phyloP scores from a whole-genome alignment of 2,113 vertebrate species.

The Cisticola juncidis region DNA sequence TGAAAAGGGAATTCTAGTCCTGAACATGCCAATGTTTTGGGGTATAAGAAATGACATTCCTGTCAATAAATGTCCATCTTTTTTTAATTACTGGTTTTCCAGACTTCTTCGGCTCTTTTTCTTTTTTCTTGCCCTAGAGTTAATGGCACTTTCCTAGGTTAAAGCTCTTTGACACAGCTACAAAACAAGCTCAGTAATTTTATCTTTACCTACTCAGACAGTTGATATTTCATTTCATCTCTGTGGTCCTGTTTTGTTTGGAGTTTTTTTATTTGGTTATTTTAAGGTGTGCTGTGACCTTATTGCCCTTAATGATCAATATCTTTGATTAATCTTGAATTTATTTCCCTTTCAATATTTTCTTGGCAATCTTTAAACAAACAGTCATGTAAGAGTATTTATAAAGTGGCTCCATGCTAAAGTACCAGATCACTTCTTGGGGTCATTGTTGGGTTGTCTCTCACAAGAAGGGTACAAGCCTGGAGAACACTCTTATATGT shows the following conservation, averaged over 20 bases:
- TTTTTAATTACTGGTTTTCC: not conserved
- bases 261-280: not conserved
- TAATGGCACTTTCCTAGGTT: not conserved
- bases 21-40: not conserved
- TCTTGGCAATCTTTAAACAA: not conserved
- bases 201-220: not conserved
- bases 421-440: not conserved
- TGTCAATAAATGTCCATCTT: not conserved
- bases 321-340: not conserved
- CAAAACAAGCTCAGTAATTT: not conserved
- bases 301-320: not conserved
- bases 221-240: not conserved
- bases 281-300: not conserved
- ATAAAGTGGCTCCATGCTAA: not conserved
- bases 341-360: not conserved
- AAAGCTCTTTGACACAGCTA: not conserved
- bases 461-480: not conserved
- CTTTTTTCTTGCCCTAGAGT: fast-evolving
- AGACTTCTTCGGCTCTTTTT: not conserved
- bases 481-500: not conserved
- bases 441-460: not conserved
- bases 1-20: not conserved
- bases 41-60: not conserved
- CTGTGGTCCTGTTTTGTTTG: not conserved
- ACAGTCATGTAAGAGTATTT: not conserved